Evolutionary conservation across 2,113 vertebrate genomes (phyloP).

Genomic region (Tragelaphus strepsiceros): DNA sequence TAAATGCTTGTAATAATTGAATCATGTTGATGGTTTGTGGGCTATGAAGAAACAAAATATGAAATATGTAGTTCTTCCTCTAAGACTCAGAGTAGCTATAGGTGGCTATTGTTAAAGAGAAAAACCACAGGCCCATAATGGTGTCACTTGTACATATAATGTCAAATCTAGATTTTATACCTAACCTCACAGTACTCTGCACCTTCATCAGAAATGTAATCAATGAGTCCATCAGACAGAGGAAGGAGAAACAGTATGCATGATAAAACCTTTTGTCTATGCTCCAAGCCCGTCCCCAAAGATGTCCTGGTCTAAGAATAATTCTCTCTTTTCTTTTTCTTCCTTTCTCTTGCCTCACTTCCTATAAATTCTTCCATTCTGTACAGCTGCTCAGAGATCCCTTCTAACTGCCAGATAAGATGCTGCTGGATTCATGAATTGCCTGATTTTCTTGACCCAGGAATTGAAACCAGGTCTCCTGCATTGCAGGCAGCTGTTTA

Average conservation of each 20-base stretch:
- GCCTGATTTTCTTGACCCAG: neutral
- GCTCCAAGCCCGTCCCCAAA: neutral
- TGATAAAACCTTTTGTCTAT: neutral
- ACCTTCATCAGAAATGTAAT: neutral
- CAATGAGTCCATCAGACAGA: neutral
- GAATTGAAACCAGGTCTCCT: neutral
- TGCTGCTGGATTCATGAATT: neutral
- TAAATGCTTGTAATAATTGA: neutral
- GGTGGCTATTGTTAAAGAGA: neutral
- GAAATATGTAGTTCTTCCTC: neutral
- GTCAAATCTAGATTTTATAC: neutral
- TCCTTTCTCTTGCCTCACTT: neutral
- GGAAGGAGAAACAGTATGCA: neutral
- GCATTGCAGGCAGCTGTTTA: neutral
- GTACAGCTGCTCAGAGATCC: neutral
- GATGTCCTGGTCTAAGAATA: neutral
- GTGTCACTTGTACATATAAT: neutral
- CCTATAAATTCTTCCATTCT: neutral
- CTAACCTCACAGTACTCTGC: neutral
- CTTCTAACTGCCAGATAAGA: neutral
- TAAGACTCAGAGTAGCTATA: neutral
- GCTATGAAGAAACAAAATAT: neutral
- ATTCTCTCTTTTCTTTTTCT: neutral
- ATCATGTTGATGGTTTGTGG: neutral
- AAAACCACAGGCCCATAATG: neutral